Evolutionary conservation across 2,888 invertebrate genomes (phyloP).

Genomic region (Agriotes lineatus): DNA sequence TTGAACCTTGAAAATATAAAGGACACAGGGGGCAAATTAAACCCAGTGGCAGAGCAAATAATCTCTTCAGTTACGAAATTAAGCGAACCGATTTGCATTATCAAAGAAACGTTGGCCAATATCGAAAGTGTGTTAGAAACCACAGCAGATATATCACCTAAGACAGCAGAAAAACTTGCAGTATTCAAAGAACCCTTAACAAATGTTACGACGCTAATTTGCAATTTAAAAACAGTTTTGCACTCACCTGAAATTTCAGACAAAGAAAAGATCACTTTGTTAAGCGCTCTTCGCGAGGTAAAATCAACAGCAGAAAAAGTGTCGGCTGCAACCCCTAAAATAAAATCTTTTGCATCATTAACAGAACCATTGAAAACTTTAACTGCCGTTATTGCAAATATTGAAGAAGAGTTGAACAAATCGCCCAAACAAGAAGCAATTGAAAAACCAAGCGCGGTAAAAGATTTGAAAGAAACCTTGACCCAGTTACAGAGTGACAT

Average conservation of each 20-base stretch:
- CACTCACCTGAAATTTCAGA: conserved; percentile 31
- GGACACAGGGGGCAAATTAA: neutral
- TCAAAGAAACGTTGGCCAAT: neutral
- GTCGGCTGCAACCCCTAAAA: neutral
- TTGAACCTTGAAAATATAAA: neutral
- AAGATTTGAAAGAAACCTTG: too few species aligned
- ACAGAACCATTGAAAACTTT: conserved; percentile 31
- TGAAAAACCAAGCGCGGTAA: too few species aligned
- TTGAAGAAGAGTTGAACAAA: neutral
- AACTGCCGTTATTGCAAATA: neutral
- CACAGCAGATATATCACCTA: conserved; percentile 5
- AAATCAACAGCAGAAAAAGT: conserved; percentile 2
- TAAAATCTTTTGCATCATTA: neutral
- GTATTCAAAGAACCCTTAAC: conserved; percentile 24
- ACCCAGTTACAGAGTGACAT: conserved; percentile 1
- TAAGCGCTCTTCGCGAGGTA: neutral
- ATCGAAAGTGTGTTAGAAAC: neutral
- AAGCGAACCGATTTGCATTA: neutral
- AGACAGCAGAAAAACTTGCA: conserved; percentile 15
- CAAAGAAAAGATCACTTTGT: conserved; percentile 38
- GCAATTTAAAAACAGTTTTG: conserved; percentile 20
- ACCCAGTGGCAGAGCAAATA: neutral
- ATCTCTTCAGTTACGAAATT: neutral
- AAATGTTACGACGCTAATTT: conserved; percentile 37
- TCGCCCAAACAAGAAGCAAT: neutral